These are phyloP conservation scores for Halictus ligatus DNA, from an alignment of 2,888 invertebrate genomes.

Conservation along the genomic window DNA sequence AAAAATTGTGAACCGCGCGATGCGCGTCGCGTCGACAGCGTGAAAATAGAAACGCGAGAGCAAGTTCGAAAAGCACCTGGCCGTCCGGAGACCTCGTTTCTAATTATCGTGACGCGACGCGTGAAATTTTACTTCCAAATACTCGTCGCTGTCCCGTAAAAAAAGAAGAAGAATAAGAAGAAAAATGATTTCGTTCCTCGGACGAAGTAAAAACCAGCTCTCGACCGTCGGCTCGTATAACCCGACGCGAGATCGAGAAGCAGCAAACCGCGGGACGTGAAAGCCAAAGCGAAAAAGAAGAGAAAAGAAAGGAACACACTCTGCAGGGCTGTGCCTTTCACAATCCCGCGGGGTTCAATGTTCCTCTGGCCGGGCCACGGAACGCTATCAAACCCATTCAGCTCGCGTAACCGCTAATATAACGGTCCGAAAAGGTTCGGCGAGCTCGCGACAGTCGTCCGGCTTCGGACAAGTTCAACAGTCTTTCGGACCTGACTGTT, in stretches of 20 bases:
- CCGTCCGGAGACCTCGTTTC: background rate
- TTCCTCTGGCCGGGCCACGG: slow-evolving; percentile 65
- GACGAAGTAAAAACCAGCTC: background rate
- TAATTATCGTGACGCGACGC: background rate
- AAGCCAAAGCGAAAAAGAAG: slow-evolving; percentile 59
- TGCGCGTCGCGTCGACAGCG: background rate
- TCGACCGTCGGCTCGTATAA: slow-evolving; percentile 17
- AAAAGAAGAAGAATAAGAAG: too few relatives aligned
- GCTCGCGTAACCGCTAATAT: slow-evolving; percentile 66
- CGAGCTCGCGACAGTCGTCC: slow-evolving; percentile 34
- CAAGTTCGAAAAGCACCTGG: background rate
- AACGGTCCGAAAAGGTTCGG: slow-evolving; percentile 62
- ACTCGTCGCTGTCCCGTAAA: background rate
- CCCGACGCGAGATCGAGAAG: slow-evolving; percentile 24
- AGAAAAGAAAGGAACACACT: slow-evolving; percentile 39
- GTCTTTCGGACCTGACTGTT: slow-evolving; percentile 5
- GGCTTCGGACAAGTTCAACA: slow-evolving; percentile 21
- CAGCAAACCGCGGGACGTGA: slow-evolving; percentile 63
- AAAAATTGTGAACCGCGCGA: background rate
- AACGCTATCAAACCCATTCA: slow-evolving; percentile 54
- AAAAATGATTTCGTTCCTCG: slow-evolving; percentile 16
- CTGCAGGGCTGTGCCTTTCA: slow-evolving; percentile 72
- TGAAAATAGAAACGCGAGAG: background rate
- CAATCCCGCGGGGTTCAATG: slow-evolving; percentile 75
- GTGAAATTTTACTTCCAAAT: background rate